Conservation (phyloP, 2,888 invertebrate genomes). For the Lycia hirtaria region DNA sequence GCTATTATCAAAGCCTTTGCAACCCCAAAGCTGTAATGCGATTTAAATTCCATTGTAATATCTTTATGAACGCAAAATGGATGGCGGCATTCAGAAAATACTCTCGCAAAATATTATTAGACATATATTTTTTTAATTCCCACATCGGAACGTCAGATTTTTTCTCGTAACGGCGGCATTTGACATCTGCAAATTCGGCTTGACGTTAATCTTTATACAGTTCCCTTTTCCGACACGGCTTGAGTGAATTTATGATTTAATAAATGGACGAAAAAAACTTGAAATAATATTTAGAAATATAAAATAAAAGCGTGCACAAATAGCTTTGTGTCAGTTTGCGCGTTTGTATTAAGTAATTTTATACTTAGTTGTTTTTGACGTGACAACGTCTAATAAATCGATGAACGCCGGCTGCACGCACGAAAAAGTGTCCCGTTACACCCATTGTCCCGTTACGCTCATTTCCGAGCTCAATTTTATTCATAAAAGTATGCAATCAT, state of each 20-base stretch:
- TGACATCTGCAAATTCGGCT: slow-evolving; percentile 57
- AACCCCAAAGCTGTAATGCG: slow-evolving; percentile 13
- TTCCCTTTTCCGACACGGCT: slow-evolving; percentile 52
- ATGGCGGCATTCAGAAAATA: slow-evolving; percentile 11
- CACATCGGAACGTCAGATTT: slow-evolving; percentile 49
- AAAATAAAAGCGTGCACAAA: no score
- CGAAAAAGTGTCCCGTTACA: no score
- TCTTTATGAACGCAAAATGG: slow-evolving; percentile 16
- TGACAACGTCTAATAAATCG: no score
- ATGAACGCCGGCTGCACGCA: no score
- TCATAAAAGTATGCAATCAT: no score
- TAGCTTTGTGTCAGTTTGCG: background rate
- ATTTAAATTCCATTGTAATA: slow-evolving; percentile 21
- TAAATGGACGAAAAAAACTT: slow-evolving; percentile 31
- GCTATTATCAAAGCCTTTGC: slow-evolving; percentile 15
- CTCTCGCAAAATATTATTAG: background rate
- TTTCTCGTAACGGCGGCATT: slow-evolving; percentile 39
- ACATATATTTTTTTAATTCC: slow-evolving; percentile 16
- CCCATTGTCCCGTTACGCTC: no score
- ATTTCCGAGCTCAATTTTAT: no score
- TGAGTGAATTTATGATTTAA: slow-evolving; percentile 42
- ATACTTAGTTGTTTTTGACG: background rate
- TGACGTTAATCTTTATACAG: slow-evolving; percentile 60
- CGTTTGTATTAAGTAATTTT: background rate
- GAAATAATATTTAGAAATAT: slow-evolving; percentile 11